Evolutionary conservation across 2,113 vertebrate genomes (phyloP), one percentile per base, ranked within the genome.

Genomic region (Gasterosteus nipponicus): DNA sequence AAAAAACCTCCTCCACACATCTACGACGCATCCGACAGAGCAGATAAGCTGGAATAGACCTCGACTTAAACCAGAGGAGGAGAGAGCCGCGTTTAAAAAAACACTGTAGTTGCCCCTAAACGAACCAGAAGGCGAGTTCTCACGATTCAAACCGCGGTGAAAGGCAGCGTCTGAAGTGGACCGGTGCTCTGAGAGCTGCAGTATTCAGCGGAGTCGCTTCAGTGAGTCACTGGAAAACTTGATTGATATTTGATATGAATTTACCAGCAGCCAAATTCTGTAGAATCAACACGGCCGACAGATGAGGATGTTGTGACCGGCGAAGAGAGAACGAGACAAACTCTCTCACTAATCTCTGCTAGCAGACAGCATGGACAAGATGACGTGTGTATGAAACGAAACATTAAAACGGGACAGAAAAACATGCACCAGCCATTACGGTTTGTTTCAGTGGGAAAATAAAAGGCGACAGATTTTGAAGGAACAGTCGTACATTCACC

Each of bases 251-350:
- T 68, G 56, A 51, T 35, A 69, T 69, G 31, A 66, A 71, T 74
- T 80, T 68, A 80, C 18, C 38, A 64, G 78, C 19, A 53, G 46
- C 69, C 79, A 69, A 42, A 77, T 65, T 77, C 70, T 73, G 31
- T 69, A 62, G 69, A 5, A 69, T 69, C 75, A 88, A 82, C 79
- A 83, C 65, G 66, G 77, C 75, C 46, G 83, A 87, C 77, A 73
- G 66, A 84, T 71, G 84, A 88, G 39, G 72, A 74, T 57, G 35
- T 66, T 54, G 71, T 78, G 68, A 71, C 60, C 79, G 71, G 35
- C 77, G 73, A 47, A 49, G 33, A 74, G 35, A 38, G 35, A 38
- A 5, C 6, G 35, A 38, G 9, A 56, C 72, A 31, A 59, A 10
- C 8, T 61, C 29, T 41, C 26, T 64, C 42, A 65, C 80, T 49